These are phyloP conservation scores for Silurus glanis DNA, from an alignment of 2,113 vertebrate genomes.

Conservation along the genomic window DNA sequence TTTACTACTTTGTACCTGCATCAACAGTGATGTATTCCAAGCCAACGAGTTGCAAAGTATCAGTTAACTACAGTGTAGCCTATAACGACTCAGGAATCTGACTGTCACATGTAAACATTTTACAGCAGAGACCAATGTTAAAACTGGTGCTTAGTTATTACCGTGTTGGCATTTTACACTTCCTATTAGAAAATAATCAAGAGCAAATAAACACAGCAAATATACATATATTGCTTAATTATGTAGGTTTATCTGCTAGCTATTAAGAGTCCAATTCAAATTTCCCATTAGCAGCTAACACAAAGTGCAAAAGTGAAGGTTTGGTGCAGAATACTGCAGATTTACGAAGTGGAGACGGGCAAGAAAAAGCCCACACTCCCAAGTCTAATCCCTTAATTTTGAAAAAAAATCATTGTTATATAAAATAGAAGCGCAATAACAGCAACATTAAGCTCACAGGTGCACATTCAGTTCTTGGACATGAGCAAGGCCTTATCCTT, in stretches of 20 bases:
- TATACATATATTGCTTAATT: neutral
- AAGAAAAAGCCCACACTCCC: neutral
- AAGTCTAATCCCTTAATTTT: neutral
- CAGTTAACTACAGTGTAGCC: neutral
- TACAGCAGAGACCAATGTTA: neutral
- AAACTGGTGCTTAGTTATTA: neutral
- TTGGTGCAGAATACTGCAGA: neutral
- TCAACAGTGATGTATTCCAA: neutral
- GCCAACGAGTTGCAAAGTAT: neutral
- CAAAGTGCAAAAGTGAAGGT: neutral
- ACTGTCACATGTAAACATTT: neutral
- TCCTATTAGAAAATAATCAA: neutral
- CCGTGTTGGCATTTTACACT: neutral
- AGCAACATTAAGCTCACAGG: conserved; percentile 11
- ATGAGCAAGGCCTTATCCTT: neutral
- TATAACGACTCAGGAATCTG: neutral
- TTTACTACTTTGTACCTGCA: neutral
- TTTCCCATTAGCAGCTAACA: neutral
- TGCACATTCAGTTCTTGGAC: neutral
- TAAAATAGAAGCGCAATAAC: neutral
- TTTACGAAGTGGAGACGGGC: neutral
- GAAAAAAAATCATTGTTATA: neutral
- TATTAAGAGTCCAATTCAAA: neutral
- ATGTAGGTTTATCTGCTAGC: neutral
- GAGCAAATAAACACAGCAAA: neutral